Evolutionary conservation across 2,113 vertebrate genomes (phyloP).

Genomic region (Alaudala cheleensis): DNA sequence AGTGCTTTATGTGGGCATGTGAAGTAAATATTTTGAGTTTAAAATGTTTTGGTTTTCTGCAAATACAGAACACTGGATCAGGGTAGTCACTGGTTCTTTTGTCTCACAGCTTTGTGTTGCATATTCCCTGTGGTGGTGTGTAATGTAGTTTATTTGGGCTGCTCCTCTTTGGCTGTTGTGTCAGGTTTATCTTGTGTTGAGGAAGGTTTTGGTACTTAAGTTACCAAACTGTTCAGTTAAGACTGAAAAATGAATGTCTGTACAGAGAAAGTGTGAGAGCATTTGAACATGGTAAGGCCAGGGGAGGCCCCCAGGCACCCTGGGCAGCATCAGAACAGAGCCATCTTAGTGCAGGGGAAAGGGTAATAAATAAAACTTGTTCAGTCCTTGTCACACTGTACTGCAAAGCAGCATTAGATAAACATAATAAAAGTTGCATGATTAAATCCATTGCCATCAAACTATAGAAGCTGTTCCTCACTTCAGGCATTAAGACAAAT

Average conservation of each 20-base stretch:
- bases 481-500: constrained; percentile 28
- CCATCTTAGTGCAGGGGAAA: background rate
- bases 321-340: background rate
- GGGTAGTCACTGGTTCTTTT: background rate
- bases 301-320: background rate
- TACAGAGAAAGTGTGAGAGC: background rate
- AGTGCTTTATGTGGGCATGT: background rate
- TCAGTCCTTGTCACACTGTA: background rate
- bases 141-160: background rate
- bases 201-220: background rate
- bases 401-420: constrained; percentile 1
- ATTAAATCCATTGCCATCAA: constrained; percentile 21
- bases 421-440: background rate
- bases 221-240: background rate
- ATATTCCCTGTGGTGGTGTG: rapidly evolving
- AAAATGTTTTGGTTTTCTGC: background rate
- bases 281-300: rapidly evolving
- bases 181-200: background rate
- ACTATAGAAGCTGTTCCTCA: background rate
- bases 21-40: background rate
- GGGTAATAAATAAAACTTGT: background rate
- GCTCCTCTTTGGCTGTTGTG: background rate
- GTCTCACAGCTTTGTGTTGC: background rate
- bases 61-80: background rate
- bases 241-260: background rate